These are phyloP conservation scores for Catagonus wagneri DNA, from an alignment of 2,113 vertebrate genomes.

Conservation along the genomic window DNA sequence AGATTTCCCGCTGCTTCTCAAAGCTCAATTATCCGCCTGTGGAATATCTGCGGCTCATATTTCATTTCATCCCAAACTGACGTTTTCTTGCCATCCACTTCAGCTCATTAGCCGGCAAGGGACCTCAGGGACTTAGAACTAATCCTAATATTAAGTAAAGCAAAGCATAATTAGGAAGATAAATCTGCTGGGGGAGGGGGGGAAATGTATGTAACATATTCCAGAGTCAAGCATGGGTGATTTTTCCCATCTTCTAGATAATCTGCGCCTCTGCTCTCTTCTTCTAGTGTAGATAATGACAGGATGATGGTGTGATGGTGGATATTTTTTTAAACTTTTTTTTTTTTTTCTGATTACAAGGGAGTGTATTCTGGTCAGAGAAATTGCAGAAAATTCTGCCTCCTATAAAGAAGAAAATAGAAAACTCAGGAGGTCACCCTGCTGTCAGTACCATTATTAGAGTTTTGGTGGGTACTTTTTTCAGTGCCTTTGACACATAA, in stretches of 20 bases:
- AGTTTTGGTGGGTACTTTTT: background rate
- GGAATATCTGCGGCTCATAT: background rate
- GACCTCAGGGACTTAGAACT: constrained; percentile 68
- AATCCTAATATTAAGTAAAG: constrained; percentile 77
- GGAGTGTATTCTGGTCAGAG: background rate
- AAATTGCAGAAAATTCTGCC: constrained; percentile 44
- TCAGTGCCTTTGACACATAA: background rate
- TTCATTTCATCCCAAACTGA: constrained; percentile 44
- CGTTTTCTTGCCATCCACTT: constrained; percentile 18
- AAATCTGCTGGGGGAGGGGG: constrained; percentile 64
- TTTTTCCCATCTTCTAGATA: constrained; percentile 28
- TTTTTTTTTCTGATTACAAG: constrained; percentile 18
- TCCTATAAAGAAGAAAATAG: background rate
- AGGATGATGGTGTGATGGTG: background rate
- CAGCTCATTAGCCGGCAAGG: constrained; percentile 64
- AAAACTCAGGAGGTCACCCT: background rate
- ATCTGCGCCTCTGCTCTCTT: background rate
- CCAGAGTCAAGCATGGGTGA: constrained; percentile 44
- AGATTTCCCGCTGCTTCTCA: background rate
- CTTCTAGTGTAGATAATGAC: constrained; percentile 24
- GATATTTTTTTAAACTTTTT: background rate
- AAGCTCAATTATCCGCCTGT: background rate
- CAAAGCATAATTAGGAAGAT: constrained; percentile 73
- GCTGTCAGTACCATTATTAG: background rate
- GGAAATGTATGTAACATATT: constrained; percentile 36